Base-by-base conservation (phyloP, 2,888 invertebrate genomes). In the Helicoverpa assulta region DNA sequence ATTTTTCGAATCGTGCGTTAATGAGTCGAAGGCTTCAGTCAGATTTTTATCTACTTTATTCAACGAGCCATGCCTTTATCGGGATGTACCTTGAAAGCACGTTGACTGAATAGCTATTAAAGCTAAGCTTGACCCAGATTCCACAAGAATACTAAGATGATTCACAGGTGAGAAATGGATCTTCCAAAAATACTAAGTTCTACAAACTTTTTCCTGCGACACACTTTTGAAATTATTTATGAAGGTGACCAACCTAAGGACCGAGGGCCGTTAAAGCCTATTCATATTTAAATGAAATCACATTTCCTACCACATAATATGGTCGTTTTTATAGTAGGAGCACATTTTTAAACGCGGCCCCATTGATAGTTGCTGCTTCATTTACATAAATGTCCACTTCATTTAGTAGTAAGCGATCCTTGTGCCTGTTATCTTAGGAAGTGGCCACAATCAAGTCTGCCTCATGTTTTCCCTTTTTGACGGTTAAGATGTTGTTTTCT, bases 341-440 rank as follows among this genome's bases (percentile, higher is more conserved):
- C 50, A 62, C 68, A 75, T 77, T 81, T 84, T 81, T 70, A 73
- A 75, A 63, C 50, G 73, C 74, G 67, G 72, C 58, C 40, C 56
- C 82, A 77, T 79, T 81, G 81, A 87, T 78, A 78, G 74, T 64
- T 56, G 72, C 66, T 70, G 59, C 71, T 82, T 81, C 80, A 83
- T 87, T 88, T 84, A 80, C 85, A 85, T 88, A 86, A 89, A 86
- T 69, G 89, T 79, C 84, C 76, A 81, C 85, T 85, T 83, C 84
- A 85, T 85, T 88, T 80, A 85, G 82, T 80, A 74, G 78, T 69
- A 76, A 78, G 73, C 67, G 74, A 74, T 79, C 70, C 71, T 76
- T 76, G 76, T 67, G 69, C 65, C 69, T 69, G 74, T 78, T 78
- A 81, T 78, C 81, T 81, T 70, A 78, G 83, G 84, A 60, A 66